Evolutionary conservation across 1,140 invertebrate genomes (phyloP).

Genomic region (Drosophila cardini): DNA sequence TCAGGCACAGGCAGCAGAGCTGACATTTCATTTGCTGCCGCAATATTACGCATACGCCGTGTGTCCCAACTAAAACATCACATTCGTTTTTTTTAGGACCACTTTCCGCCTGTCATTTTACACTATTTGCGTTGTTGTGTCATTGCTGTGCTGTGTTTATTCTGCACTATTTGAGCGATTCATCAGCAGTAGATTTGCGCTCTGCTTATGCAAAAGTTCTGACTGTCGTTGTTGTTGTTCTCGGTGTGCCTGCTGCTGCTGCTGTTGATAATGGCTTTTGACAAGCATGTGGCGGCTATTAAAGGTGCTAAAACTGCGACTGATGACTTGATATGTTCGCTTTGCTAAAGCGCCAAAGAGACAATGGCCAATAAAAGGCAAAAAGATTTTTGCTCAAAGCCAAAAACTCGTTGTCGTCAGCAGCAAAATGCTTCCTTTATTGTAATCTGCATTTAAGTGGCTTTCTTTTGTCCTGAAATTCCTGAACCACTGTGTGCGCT

Average conservation of each 20-base stretch:
- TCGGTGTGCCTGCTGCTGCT: slow-evolving; percentile 6
- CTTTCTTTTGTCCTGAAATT: slow-evolving; percentile 73
- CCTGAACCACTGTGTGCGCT: slow-evolving; percentile 25
- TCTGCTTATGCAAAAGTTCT: not conserved
- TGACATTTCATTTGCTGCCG: slow-evolving; percentile 64
- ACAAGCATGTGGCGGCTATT: slow-evolving; percentile 60
- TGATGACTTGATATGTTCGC: slow-evolving; percentile 69
- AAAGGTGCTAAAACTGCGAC: slow-evolving; percentile 52
- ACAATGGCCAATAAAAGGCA: slow-evolving; percentile 44
- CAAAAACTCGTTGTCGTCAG: slow-evolving; percentile 62
- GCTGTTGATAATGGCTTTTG: slow-evolving; percentile 41
- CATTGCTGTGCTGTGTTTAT: not conserved
- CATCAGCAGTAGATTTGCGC: slow-evolving; percentile 7
- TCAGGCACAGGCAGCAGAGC: slow-evolving; percentile 42
- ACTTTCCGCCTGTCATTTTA: not conserved
- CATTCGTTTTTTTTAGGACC: not conserved
- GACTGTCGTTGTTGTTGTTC: not conserved
- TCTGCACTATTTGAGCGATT: slow-evolving; percentile 7
- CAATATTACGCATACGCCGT: slow-evolving; percentile 63
- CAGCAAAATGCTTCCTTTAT: slow-evolving; percentile 71
- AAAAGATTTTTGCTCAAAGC: slow-evolving; percentile 32
- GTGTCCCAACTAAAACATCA: slow-evolving; percentile 15
- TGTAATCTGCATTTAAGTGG: slow-evolving; percentile 82
- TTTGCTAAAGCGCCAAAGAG: slow-evolving; percentile 39
- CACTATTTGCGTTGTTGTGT: not conserved